Evolutionary conservation across 2,113 vertebrate genomes (phyloP).

Genomic region (Phylloscopus whistleri): DNA sequence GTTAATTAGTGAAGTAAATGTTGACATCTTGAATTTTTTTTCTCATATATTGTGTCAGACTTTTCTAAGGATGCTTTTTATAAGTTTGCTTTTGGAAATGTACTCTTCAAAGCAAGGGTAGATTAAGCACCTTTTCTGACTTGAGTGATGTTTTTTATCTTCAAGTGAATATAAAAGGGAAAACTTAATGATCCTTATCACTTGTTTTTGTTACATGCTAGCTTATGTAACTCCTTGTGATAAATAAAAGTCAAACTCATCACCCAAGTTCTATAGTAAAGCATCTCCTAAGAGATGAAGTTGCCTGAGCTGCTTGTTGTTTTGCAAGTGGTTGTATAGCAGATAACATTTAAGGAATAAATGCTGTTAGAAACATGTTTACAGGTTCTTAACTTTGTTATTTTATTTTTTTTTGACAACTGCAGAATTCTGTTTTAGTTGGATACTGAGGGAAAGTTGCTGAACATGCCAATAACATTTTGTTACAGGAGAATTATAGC

Average conservation of each 20-base stretch:
- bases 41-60: not conserved
- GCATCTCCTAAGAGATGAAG: not conserved
- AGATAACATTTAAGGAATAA: not conserved
- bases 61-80: not conserved
- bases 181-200: not conserved
- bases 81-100: not conserved
- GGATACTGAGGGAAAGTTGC: not conserved
- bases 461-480: not conserved
- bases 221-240: not conserved
- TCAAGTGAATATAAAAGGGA: conserved; percentile 19
- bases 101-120: not conserved
- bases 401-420: not conserved
- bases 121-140: not conserved
- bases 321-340: not conserved
- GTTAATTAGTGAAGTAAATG: not conserved
- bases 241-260: not conserved
- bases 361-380: not conserved
- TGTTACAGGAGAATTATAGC: not conserved
- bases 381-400: not conserved
- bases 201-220: not conserved
- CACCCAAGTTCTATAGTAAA: not conserved
- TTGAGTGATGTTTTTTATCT: not conserved
- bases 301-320: not conserved
- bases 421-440: not conserved
- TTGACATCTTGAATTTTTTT: not conserved